A percentile compares a stretch with the other conserved stretches of the same genome.
Conservation (phyloP, 2,113 vertebrate genomes). For the Microtus ochrogaster region DNA sequence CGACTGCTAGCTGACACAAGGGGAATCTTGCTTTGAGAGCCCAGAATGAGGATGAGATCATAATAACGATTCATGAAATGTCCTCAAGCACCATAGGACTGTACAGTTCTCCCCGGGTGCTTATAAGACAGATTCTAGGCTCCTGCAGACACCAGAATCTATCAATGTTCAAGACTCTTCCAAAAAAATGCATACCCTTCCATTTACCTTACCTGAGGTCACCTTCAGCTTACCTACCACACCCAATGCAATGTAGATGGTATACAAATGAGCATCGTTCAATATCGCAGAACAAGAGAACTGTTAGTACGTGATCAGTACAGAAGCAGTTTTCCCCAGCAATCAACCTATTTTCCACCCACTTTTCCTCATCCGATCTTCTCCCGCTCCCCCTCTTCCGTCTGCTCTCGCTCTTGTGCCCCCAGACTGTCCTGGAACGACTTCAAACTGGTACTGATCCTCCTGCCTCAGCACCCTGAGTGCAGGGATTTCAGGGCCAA, state of each 20-base stretch:
- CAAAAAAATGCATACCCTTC: background rate
- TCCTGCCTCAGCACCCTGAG: background rate
- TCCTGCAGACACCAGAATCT: background rate
- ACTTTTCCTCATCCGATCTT: background rate
- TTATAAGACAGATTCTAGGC: background rate
- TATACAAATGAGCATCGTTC: background rate
- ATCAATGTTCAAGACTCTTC: background rate
- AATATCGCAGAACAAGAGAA: background rate
- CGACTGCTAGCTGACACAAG: background rate
- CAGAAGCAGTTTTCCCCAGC: background rate
- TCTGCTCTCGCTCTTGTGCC: too few relatives aligned
- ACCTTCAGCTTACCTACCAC: background rate
- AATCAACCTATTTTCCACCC: too few relatives aligned
- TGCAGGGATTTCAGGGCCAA: background rate
- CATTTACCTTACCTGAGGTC: background rate
- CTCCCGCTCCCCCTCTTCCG: background rate
- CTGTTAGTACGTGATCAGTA: too few relatives aligned
- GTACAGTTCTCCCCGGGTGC: too few relatives aligned
- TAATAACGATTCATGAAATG: background rate
- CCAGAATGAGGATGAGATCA: background rate
- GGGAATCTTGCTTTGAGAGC: conserved; percentile 2
- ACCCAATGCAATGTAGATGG: background rate
- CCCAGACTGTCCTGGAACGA: background rate
- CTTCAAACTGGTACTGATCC: background rate
- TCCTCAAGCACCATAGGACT: background rate